These are phyloP conservation scores for Hassar affinis DNA, from an alignment of 2,113 vertebrate species.

Conservation along the genomic window DNA sequence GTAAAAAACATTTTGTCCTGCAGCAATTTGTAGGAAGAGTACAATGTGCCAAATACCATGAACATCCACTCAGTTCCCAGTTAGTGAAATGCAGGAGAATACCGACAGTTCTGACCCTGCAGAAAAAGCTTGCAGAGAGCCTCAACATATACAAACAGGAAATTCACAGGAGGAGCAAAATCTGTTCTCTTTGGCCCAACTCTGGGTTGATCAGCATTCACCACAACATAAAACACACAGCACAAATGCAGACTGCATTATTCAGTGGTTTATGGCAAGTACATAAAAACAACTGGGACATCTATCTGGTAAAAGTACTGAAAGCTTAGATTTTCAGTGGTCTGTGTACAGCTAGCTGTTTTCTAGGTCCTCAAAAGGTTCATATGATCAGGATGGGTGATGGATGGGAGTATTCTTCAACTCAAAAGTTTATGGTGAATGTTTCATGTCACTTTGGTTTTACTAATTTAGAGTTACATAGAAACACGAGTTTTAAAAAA, in stretches of 20 bases:
- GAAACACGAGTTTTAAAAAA: constrained; percentile 56
- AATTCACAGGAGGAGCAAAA: constrained; percentile 30
- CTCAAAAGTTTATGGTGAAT: constrained; percentile 41
- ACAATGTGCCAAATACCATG: background rate
- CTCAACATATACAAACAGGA: constrained; percentile 41
- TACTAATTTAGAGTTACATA: constrained; percentile 36
- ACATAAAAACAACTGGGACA: background rate
- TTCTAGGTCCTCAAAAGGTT: background rate
- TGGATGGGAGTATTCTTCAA: constrained; percentile 2
- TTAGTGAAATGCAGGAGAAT: constrained; percentile 14
- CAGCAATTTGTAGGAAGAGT: background rate
- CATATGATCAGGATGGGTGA: background rate
- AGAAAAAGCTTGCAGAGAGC: constrained; percentile 10
- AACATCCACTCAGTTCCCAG: constrained; percentile 47
- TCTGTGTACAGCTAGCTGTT: background rate
- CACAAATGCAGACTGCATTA: constrained; percentile 1
- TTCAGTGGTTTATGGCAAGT: background rate
- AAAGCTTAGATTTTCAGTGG: background rate
- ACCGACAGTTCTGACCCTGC: background rate
- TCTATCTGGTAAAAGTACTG: background rate
- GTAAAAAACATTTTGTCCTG: background rate
- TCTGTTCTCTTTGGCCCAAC: constrained; percentile 55
- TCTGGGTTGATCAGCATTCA: constrained; percentile 67
- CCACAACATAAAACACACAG: constrained; percentile 36
- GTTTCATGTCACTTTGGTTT: constrained; percentile 54